phyloP scores from a whole-genome alignment of 2,113 vertebrate species.

The Halichoerus grypus region DNA sequence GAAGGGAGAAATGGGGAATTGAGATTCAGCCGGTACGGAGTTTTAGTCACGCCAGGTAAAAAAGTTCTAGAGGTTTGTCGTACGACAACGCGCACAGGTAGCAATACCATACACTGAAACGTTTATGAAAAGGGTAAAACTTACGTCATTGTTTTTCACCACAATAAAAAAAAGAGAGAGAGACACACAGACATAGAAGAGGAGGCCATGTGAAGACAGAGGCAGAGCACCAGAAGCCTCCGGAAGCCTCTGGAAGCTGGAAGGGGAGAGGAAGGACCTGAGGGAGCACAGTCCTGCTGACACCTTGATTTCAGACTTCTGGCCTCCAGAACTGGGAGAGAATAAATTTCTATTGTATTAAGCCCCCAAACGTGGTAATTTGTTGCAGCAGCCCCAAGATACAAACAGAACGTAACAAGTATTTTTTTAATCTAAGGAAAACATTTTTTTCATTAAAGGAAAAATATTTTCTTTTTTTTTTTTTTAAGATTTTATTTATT shows the following conservation, averaged over 20 bases:
- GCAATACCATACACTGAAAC: neutral
- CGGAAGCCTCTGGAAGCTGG: neutral
- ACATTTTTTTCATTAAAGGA: neutral
- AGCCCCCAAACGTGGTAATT: neutral
- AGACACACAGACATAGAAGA: neutral
- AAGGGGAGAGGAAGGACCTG: neutral
- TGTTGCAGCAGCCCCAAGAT: neutral
- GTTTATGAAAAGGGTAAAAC: neutral
- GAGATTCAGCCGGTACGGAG: neutral
- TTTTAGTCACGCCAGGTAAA: neutral
- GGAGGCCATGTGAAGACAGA: neutral
- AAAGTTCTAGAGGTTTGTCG: neutral
- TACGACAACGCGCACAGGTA: neutral
- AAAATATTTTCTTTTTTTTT: neutral
- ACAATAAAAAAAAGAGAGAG: neutral
- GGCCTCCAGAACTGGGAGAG: neutral
- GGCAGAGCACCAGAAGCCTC: neutral
- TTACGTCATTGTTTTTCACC: neutral
- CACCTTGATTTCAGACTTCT: neutral
- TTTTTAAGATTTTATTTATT: no score
- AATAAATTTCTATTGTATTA: neutral
- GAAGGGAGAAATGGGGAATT: neutral
- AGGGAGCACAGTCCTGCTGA: neutral
- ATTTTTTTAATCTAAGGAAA: neutral
- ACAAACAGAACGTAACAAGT: neutral